Evolutionary conservation across 2,113 vertebrate species (phyloP).

Genomic region (Terrapene triunguis): DNA sequence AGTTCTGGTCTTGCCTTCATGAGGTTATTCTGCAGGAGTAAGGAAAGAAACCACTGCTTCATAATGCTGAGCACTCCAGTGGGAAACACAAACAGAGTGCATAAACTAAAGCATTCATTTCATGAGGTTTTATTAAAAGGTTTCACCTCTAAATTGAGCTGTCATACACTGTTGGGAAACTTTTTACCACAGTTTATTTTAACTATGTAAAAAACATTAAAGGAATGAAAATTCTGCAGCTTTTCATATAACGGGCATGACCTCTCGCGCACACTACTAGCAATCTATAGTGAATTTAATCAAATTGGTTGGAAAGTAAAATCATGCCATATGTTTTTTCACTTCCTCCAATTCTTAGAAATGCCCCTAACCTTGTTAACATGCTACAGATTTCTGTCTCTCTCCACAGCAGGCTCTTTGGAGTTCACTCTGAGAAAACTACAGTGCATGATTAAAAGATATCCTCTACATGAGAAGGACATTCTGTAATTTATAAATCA

Average conservation of each 20-base stretch:
- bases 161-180: conserved; percentile 81
- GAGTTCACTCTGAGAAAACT: conserved; percentile 73
- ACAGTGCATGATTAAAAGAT: conserved; percentile 79
- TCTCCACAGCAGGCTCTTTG: conserved; percentile 72
- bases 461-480: conserved; percentile 82
- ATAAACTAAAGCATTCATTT: conserved; percentile 84
- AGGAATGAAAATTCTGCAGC: conserved; percentile 79
- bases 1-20: conserved; percentile 62
- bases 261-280: conserved; percentile 74
- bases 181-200: conserved; percentile 84
- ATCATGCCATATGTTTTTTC: conserved; percentile 69
- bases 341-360: conserved; percentile 66
- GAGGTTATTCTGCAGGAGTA: conserved; percentile 68
- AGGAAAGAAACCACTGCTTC: conserved; percentile 73
- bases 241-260: conserved; percentile 72
- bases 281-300: conserved; percentile 79
- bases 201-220: conserved; percentile 80
- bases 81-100: conserved; percentile 83
- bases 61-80: conserved; percentile 79
- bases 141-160: conserved; percentile 88
- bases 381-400: conserved; percentile 72
- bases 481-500: conserved; percentile 83
- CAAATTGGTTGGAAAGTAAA: conserved; percentile 79
- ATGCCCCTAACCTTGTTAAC: conserved; percentile 82
- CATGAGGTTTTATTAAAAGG: conserved; percentile 86